Evolutionary conservation across 2,888 invertebrate genomes (phyloP), one percentile per base, ranked within the genome.

Genomic region (Hydropsyche betteni): DNA sequence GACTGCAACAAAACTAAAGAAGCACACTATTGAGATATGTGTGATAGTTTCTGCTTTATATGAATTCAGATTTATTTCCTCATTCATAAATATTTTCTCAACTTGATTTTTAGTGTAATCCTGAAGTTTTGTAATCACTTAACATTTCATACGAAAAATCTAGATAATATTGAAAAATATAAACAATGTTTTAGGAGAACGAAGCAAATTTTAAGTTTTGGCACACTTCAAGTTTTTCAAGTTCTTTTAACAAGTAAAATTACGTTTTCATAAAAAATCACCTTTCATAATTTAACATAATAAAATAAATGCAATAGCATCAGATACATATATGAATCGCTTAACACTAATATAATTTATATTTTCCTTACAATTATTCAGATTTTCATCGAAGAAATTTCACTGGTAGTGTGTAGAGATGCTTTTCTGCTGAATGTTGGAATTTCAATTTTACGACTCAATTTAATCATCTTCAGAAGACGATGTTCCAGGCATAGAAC

Each of bases 401-500:
- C 24, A n/a, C 44, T 69, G 50, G 38, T 38, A 69, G 12, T 69
- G 68, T 51, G 64, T 53, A 38, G 74, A 68, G 74, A 74, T 70
- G 69, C 69, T 76, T 64, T 34, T 36, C 34, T 68, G 12, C 55
- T 71, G 75, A 75, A 77, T 77, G 75, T 69, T 77, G 55, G 50
- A 50, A 69, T 58, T 44, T 51, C 51, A 44, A 69, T 61, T 38
- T 69, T 50, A 50, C 69, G 24, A 14, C 24, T 44, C 51, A 52
- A 38, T 73, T n/a, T 75, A 80, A 61, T 86, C 86, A 77, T 86
- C 86, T 74, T 86, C 86, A 5, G 86, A 86, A 72, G 86, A 86
- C 75, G 86, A 86, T 76, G 90, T 90, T 80, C 90, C 90, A 12
- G 89, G 90, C 79, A 90, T 90, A 70, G 90, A 89, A 81, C 89